Conservation (phyloP, 2,113 vertebrate species). For the Globicephala melas region DNA sequence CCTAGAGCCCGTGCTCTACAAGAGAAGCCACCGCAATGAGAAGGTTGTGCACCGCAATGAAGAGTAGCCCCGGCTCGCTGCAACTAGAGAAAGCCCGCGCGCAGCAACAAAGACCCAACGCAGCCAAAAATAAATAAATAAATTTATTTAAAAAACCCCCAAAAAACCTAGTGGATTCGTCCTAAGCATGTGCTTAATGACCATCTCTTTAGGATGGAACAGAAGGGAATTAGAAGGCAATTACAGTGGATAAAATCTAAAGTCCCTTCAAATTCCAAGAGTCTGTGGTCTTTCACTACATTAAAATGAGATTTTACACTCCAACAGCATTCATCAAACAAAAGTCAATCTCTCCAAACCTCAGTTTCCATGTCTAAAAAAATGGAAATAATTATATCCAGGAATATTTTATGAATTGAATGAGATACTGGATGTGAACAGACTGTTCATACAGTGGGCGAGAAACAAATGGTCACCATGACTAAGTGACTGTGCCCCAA, state of each 20-base stretch:
- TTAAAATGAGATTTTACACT: background rate
- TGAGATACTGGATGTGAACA: background rate
- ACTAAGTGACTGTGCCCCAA: background rate
- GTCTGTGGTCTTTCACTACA: background rate
- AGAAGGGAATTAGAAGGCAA: background rate
- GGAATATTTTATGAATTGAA: background rate
- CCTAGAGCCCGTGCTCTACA: too few species aligned
- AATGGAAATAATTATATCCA: background rate
- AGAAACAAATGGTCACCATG: slow-evolving; percentile 3
- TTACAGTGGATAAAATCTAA: background rate
- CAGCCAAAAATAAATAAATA: too few species aligned
- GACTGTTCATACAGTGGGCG: background rate
- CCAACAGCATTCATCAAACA: background rate
- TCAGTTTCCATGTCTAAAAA: slow-evolving; percentile 11
- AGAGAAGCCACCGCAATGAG: too few species aligned
- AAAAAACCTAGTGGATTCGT: background rate
- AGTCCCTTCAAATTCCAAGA: background rate
- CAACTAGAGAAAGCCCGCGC: too few species aligned
- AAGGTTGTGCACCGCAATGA: too few species aligned
- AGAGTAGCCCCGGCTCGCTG: too few species aligned
- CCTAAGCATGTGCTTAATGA: background rate
- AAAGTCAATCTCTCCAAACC: background rate
- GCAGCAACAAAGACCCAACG: too few species aligned
- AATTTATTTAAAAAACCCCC: too few species aligned
- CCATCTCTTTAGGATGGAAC: background rate